Evolutionary conservation across 2,113 vertebrate species (phyloP), one percentile per base, ranked within the genome.

Genomic region (Dunckerocampus dactyliophorus): DNA sequence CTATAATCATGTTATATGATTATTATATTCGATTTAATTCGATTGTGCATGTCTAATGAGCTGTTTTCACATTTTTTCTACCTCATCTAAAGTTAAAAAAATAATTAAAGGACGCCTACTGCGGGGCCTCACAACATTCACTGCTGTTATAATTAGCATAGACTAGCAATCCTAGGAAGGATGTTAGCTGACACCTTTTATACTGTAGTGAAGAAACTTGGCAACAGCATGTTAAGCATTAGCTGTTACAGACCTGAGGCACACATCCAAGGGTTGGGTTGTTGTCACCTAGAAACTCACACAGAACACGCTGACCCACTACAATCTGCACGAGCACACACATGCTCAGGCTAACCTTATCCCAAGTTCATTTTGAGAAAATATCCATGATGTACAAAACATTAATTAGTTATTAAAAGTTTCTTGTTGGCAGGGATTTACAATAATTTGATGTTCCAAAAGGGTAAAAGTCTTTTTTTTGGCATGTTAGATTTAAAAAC

Each of bases 141-240:
- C 56, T 47, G 76, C 82, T 60, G 74, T 82, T 90, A 90, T 79
- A 87, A 85, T 84, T 89, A 90, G 75, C 51, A 0, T 4, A 8
- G 49, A 75, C 6, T 43, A 69, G 78, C 69, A 57, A 52, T 34
- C 69, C 64, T 81, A 72, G 79, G 67, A 72, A 63, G 12, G 34
- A 77, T 70, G 80, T 76, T 79, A 82, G 71, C 71, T 63, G 83
- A 85, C 73, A 79, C 79, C 68, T 68, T 67, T 19, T 62, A 69
- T 61, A 79, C 65, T 51, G 56, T 80, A 75, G 85, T 80, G 83
- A 75, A 67, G 69, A 83, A 73, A 73, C 63, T 74, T 79, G 80
- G 73, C 75, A 66, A 75, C 62, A 53, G 17, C 59, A 67, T 11
- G 47, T 74, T 72, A 20, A 57, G 71, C 71, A 66, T 76, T 76